phyloP scores from a whole-genome alignment of 2,888 invertebrate species.

The Drepanosiphum platanoidis region DNA sequence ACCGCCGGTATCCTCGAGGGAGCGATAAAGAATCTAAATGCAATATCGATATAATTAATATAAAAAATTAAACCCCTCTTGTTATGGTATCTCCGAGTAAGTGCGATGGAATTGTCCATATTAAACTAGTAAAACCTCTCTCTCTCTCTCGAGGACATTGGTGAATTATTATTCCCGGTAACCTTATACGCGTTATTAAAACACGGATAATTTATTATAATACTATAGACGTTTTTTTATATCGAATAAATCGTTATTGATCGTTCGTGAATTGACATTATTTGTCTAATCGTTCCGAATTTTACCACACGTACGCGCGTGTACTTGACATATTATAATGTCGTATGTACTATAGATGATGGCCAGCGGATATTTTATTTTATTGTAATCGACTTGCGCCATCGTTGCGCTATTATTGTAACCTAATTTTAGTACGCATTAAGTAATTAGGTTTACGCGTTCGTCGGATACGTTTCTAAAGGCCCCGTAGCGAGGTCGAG shows the following conservation, averaged over 20 bases:
- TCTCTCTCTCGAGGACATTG: neutral
- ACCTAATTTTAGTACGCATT: constrained; percentile 20
- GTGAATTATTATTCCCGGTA: neutral
- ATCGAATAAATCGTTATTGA: neutral
- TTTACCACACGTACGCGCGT: neutral
- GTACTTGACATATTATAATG: neutral
- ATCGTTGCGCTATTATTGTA: neutral
- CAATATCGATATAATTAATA: neutral
- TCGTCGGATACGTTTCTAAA: constrained; percentile 15
- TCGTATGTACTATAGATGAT: neutral
- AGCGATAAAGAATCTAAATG: neutral
- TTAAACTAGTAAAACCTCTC: too few relatives aligned
- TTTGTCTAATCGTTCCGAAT: neutral
- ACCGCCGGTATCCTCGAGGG: neutral
- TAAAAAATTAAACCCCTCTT: neutral
- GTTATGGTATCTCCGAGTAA: neutral
- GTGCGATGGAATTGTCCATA: neutral
- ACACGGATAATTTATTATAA: neutral
- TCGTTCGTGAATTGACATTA: neutral
- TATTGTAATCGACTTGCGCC: constrained; percentile 18
- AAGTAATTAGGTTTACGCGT: constrained; percentile 25
- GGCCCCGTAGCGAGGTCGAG: constrained; percentile 18
- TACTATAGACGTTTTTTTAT: neutral
- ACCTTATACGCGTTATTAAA: neutral
- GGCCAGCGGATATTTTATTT: constrained; percentile 14